phyloP scores from a whole-genome alignment of 1,140 invertebrate species.

The Solenopsis invicta region DNA sequence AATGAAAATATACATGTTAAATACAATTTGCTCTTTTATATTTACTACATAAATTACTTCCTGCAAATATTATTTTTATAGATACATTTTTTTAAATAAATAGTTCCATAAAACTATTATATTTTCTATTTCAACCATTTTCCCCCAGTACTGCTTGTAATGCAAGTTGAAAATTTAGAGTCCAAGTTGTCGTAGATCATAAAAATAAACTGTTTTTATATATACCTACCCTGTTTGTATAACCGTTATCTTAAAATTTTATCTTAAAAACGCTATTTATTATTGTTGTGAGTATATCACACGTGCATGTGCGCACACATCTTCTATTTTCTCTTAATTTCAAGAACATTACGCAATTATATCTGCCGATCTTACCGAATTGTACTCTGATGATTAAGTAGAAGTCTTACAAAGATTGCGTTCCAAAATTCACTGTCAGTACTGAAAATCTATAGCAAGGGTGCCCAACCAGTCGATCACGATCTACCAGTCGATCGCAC shows the following conservation, averaged over 20 bases:
- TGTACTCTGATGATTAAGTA: constrained; percentile 31
- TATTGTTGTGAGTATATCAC: constrained; percentile 61
- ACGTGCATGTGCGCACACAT: background rate
- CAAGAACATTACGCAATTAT: background rate
- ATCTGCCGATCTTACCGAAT: background rate
- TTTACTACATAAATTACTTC: too few relatives aligned
- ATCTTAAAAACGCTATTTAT: constrained; percentile 25
- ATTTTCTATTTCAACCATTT: too few relatives aligned
- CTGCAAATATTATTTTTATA: too few relatives aligned
- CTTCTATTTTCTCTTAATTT: constrained; percentile 5
- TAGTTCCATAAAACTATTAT: too few relatives aligned
- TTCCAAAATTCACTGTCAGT: too few relatives aligned
- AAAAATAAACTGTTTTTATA: constrained; percentile 7
- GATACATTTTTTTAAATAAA: too few relatives aligned
- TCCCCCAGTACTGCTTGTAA: background rate
- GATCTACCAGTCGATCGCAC: too few relatives aligned
- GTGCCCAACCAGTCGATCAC: too few relatives aligned
- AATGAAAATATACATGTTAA: too few relatives aligned
- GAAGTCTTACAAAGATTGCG: constrained; percentile 35
- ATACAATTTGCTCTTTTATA: too few relatives aligned
- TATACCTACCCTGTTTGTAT: constrained; percentile 42
- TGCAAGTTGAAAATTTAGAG: constrained; percentile 3
- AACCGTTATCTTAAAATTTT: constrained; percentile 43
- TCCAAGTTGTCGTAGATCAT: background rate
- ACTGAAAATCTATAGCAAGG: too few relatives aligned